These are phyloP conservation scores for Cuniculus paca DNA, from an alignment of 2,797 vertebrate species.

Conservation along the genomic window DNA sequence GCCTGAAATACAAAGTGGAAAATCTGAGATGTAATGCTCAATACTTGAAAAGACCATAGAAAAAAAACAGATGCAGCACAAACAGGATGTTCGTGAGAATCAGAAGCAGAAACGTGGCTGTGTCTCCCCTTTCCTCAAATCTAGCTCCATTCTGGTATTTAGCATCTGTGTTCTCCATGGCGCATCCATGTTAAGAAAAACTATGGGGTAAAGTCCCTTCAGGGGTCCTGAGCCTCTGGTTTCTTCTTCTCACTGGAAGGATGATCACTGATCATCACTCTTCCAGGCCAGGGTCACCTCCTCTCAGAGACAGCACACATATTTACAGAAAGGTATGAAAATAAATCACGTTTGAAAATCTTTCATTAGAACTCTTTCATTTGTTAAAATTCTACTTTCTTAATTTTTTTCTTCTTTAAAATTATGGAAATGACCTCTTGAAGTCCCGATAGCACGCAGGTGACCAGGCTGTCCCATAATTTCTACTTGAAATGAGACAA, in stretches of 20 bases:
- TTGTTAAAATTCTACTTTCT: conserved; percentile 36
- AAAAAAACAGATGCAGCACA: background rate
- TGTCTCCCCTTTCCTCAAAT: background rate
- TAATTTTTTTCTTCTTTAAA: conserved; percentile 46
- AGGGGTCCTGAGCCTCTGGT: background rate
- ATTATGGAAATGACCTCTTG: background rate
- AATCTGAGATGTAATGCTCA: background rate
- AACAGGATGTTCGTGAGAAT: background rate
- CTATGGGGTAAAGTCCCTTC: background rate
- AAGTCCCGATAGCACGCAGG: background rate
- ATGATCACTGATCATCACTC: background rate
- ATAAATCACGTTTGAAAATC: background rate
- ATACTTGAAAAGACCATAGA: background rate
- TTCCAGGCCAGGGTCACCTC: background rate
- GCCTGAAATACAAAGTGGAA: conserved; percentile 89
- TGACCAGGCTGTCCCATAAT: background rate
- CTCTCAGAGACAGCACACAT: background rate
- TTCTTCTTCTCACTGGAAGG: background rate
- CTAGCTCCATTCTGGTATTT: rapidly evolving
- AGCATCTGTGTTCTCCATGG: background rate
- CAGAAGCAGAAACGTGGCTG: background rate
- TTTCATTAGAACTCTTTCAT: conserved; percentile 22
- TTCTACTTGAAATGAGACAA: conserved; percentile 12
- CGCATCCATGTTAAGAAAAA: background rate
- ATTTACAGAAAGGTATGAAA: background rate